Conservation (phyloP, 2,113 vertebrate species). For the Eolophus roseicapilla region DNA sequence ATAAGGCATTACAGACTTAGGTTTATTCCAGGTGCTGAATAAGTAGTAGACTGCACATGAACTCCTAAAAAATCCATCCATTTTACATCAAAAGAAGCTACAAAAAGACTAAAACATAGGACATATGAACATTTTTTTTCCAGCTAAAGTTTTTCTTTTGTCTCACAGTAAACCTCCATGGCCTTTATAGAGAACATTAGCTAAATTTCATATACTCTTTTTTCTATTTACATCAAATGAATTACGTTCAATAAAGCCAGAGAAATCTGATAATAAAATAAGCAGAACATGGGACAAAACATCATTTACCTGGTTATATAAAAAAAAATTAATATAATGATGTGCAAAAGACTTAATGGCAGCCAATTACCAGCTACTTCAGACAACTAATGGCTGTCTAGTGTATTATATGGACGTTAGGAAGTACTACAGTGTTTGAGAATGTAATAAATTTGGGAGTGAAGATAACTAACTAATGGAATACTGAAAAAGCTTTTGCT, state of each 20-base stretch:
- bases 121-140: neutral
- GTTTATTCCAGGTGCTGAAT: neutral
- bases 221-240: neutral
- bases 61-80: neutral
- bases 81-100: neutral
- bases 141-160: neutral
- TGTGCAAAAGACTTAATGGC: neutral
- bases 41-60: neutral
- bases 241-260: neutral
- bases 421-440: neutral
- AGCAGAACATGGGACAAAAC: neutral
- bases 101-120: neutral
- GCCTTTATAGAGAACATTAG: neutral
- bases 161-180: neutral
- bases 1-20: neutral
- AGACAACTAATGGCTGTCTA: neutral
- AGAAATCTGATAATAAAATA: neutral
- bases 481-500: neutral
- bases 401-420: neutral
- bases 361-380: neutral
- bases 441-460: neutral
- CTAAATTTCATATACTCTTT: neutral
- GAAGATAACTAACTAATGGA: neutral
- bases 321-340: neutral
- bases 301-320: neutral